These are phyloP conservation scores for Neomonachus schauinslandi DNA, from an alignment of 2,113 vertebrate genomes.

Conservation along the genomic window DNA sequence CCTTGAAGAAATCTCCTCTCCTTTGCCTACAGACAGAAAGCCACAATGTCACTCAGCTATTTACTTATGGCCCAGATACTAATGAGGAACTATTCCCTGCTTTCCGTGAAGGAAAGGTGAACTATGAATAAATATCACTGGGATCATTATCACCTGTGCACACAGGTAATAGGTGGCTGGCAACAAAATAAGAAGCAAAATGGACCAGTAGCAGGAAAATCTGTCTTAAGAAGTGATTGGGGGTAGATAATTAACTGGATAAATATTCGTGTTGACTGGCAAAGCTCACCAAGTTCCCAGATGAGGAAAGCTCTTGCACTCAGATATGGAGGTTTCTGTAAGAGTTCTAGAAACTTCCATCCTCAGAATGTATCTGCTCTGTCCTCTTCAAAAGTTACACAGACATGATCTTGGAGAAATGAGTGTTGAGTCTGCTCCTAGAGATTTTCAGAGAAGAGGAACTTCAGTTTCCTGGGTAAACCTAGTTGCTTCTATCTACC, in stretches of 20 bases:
- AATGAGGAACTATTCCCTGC: neutral
- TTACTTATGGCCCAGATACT: neutral
- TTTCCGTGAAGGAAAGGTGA: neutral
- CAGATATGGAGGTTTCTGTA: neutral
- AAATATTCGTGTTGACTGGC: neutral
- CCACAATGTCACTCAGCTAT: neutral
- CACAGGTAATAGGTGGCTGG: neutral
- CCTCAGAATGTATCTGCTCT: neutral
- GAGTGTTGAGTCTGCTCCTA: neutral
- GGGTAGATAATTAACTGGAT: neutral
- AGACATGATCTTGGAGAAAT: neutral
- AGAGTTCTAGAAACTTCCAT: neutral
- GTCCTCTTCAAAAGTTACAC: neutral
- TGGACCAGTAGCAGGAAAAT: neutral
- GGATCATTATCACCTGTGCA: neutral
- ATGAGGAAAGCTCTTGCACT: neutral
- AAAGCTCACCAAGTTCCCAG: neutral
- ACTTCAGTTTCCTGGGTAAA: neutral
- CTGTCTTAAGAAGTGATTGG: neutral
- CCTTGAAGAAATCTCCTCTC: neutral
- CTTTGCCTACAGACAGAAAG: neutral
- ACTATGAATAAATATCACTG: neutral
- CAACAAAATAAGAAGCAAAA: conserved; percentile 10
- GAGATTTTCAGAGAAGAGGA: neutral
- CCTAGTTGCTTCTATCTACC: neutral